Evolutionary conservation across 2,797 vertebrate genomes (phyloP), one percentile per base, ranked within the genome.

Genomic region (Eulemur albifrons): DNA sequence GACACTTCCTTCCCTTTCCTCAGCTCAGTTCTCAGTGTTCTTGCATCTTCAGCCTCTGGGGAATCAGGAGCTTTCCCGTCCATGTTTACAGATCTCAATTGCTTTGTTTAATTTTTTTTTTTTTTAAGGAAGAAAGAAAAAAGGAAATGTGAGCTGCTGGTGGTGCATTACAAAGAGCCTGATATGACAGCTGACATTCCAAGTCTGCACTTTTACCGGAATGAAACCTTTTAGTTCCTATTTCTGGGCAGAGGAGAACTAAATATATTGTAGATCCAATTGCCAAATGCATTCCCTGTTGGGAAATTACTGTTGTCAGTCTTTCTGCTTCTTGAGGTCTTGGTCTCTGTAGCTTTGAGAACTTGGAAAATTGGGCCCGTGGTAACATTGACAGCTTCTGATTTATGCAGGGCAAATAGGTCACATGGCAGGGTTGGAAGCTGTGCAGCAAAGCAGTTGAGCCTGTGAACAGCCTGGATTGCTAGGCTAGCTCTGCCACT

Each of bases 191-290:
- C 84, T 40, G 67, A 27, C 32, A 5, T 83, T 95, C 91, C 86
- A 90, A 61, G 69, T 73, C 43, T 13, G 4, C 5, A 5, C 91
- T 80, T 79, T 77, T 76, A 79, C 70, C 0, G 1, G 50, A 89
- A 93, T 65, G 54, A 96, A 86, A 82, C 43, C 93, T 92, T 81
- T 95, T 54, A 80, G 91, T 89, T 96, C 54, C 30, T 72, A 75
- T 95, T 96, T 93, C 80, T 94, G 70, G 85, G 93, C 80, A 94
- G 67, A 95, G 80, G 61, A 65, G 69, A 77, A n/a, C 38, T 30
- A 59, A 94, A 87, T 90, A n/a, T 59, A 84, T 87, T 88, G 96
- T 77, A 21, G 30, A 52, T 79, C 48, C 83, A 94, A n/a, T 54
- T 95, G 72, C 86, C 89, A 93, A 84, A 40, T 43, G 43, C n/a